Evolutionary conservation across 2,113 vertebrate genomes (phyloP).

Genomic region (Dromas ardeola): DNA sequence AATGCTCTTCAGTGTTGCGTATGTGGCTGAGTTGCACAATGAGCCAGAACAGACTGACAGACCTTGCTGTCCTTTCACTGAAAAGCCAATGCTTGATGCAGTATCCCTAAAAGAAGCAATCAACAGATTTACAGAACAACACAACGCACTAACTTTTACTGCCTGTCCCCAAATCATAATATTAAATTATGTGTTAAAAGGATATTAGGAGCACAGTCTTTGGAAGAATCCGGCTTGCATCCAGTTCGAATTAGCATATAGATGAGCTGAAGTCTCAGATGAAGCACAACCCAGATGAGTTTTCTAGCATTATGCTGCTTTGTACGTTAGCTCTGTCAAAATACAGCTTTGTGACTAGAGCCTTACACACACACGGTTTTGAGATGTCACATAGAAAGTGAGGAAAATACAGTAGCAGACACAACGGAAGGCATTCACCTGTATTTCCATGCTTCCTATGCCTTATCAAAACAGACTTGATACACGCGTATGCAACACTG

Average conservation of each 20-base stretch:
- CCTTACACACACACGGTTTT: background rate
- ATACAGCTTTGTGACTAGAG: background rate
- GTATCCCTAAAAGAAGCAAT: conserved; percentile 60
- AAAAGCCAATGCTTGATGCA: background rate
- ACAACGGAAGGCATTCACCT: background rate
- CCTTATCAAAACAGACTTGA: background rate
- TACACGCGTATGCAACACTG: background rate
- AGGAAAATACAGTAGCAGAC: background rate
- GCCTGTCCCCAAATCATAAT: conserved; percentile 61
- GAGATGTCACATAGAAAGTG: background rate
- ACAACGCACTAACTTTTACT: conserved; percentile 38
- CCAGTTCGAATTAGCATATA: conserved; percentile 72
- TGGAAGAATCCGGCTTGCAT: conserved; percentile 39
- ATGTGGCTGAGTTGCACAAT: background rate
- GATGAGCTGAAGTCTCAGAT: conserved; percentile 67
- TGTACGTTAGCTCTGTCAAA: background rate
- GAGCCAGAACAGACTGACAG: conserved; percentile 41
- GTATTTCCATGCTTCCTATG: background rate
- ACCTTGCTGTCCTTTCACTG: conserved; percentile 32
- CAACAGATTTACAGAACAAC: conserved; percentile 58
- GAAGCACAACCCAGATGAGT: conserved; percentile 26
- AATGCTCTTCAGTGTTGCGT: background rate
- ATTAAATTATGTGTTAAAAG: conserved; percentile 76
- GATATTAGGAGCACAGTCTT: conserved; percentile 58
- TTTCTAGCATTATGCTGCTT: conserved; percentile 29